phyloP scores from a whole-genome alignment of 2,888 invertebrate genomes.

The Chirona hameri region DNA sequence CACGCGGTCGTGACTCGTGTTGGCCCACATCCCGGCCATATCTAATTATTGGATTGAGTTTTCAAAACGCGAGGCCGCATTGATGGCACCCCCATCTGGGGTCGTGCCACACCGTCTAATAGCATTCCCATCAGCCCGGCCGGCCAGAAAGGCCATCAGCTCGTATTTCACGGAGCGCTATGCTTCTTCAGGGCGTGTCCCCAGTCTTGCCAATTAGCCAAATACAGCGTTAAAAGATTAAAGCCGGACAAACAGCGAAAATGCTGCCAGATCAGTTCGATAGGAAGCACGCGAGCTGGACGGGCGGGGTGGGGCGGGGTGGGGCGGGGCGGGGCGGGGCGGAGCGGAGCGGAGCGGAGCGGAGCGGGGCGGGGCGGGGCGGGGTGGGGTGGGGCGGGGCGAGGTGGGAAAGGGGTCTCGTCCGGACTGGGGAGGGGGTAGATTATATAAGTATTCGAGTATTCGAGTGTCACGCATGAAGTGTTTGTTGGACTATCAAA shows the following conservation, averaged over 20 bases:
- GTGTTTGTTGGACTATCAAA: no score
- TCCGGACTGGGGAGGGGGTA: no score
- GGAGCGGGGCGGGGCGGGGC: no score
- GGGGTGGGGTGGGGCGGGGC: no score
- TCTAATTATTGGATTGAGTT: conserved; percentile 8
- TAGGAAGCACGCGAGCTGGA: not conserved
- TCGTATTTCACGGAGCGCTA: not conserved
- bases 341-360: no score
- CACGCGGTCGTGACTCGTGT: not conserved
- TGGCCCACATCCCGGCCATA: conserved; percentile 3
- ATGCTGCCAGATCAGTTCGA: not conserved
- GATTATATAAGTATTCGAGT: no score
- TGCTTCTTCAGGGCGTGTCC: conserved; percentile 25
- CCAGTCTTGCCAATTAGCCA: conserved; percentile 23
- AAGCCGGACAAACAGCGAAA: conserved; percentile 12
- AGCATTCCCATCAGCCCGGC: not conserved
- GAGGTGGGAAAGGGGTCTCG: no score
- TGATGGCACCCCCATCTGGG: not conserved
- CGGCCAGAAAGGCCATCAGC: not conserved
- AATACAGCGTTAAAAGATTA: conserved; percentile 28
- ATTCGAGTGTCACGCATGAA: no score
- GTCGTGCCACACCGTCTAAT: not conserved
- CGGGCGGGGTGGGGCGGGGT: not conserved
- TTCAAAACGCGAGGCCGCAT: conserved; percentile 2
- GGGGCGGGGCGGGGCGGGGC: not conserved